These are phyloP conservation scores for Andrena chrysosceles DNA, from an alignment of 2,888 invertebrate genomes.

Conservation along the genomic window DNA sequence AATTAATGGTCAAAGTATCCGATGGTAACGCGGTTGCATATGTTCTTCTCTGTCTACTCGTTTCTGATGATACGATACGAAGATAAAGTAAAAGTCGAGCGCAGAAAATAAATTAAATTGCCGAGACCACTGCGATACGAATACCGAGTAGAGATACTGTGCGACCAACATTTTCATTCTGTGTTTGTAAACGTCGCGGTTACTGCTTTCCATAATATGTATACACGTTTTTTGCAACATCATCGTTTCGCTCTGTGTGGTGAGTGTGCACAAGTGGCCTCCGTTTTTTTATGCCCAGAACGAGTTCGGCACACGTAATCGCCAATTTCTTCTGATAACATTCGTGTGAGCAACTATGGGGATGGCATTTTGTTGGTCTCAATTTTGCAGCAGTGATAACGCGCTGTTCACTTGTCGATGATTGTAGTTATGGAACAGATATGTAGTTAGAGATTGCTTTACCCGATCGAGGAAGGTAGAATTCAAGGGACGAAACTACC, in stretches of 20 bases:
- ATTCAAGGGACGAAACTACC: too few species aligned
- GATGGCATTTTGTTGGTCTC: too few species aligned
- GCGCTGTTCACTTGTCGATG: not conserved
- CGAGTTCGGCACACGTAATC: too few species aligned
- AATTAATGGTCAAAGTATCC: too few species aligned
- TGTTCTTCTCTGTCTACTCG: too few species aligned
- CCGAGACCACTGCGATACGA: not conserved
- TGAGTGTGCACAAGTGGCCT: too few species aligned
- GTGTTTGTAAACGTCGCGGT: not conserved
- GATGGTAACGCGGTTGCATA: too few species aligned
- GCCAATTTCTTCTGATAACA: too few species aligned
- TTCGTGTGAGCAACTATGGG: too few species aligned
- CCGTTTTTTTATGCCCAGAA: too few species aligned
- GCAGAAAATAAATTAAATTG: not conserved
- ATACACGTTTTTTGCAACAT: slow-evolving; percentile 4
- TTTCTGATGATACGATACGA: too few species aligned
- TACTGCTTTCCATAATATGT: slow-evolving; percentile 11
- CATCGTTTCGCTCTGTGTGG: slow-evolving; percentile 13
- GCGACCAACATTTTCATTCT: not conserved
- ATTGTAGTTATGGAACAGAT: too few species aligned
- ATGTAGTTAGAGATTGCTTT: not conserved
- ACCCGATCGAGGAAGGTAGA: not conserved
- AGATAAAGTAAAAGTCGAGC: not conserved
- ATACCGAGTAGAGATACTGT: not conserved
- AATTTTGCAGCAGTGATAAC: not conserved